These are phyloP conservation scores for Brotula barbata DNA, from an alignment of 2,797 vertebrate species.

Conservation along the genomic window DNA sequence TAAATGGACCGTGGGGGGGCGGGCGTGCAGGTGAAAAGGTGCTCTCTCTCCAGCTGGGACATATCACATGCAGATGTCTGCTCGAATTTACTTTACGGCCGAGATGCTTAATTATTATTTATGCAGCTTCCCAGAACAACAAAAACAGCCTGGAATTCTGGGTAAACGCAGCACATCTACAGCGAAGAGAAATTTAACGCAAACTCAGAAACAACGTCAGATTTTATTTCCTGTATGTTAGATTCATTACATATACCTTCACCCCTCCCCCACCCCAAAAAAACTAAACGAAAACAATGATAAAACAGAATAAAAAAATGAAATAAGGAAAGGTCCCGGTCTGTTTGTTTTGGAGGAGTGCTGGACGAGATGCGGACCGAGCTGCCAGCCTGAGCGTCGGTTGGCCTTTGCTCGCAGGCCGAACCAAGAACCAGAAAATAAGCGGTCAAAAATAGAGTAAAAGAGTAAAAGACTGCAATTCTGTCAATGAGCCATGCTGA, in stretches of 20 bases:
- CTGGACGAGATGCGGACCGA: slow-evolving; percentile 23
- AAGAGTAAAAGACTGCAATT: slow-evolving; percentile 63
- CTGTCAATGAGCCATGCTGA: slow-evolving; percentile 67
- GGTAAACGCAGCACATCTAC: too few species aligned
- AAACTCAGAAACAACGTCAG: too few species aligned
- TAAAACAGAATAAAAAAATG: too few species aligned
- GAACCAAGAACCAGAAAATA: slow-evolving; percentile 59
- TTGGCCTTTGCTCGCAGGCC: slow-evolving; percentile 26
- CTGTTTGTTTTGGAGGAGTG: slow-evolving; percentile 25
- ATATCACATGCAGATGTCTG: slow-evolving; percentile 22
- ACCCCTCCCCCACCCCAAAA: too few species aligned
- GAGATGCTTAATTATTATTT: slow-evolving; percentile 4
- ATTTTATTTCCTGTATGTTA: too few species aligned
- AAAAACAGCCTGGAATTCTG: too few species aligned
- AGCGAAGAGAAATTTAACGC: too few species aligned
- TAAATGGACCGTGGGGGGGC: slow-evolving; percentile 8
- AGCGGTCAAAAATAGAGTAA: slow-evolving; percentile 61
- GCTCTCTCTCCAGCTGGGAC: slow-evolving; percentile 15
- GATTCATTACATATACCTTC: too few species aligned
- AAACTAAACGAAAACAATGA: too few species aligned
- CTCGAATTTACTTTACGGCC: slow-evolving; percentile 10
- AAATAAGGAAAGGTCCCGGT: too few species aligned
- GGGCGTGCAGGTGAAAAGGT: slow-evolving; percentile 30
- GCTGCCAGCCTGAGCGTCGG: slow-evolving; percentile 34
- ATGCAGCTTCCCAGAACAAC: background rate